Base-by-base conservation (phyloP, 2,113 vertebrate species). In the Murina feae region DNA sequence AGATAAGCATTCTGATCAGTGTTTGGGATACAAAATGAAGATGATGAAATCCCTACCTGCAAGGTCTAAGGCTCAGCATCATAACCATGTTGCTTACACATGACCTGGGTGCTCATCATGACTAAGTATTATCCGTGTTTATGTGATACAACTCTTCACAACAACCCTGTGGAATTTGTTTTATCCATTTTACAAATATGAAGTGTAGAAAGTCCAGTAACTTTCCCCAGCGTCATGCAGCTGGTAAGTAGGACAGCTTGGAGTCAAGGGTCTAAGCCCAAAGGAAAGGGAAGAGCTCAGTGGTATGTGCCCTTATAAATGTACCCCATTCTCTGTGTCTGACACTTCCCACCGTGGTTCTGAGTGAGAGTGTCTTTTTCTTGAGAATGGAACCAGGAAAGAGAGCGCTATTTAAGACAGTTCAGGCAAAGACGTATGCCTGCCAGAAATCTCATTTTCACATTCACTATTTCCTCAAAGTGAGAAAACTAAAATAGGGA, bases 391-490 rank as follows among this genome's bases (percentile, higher is more conserved):
- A 92, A 91, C 16, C 47, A 80, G 18, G 55, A 85, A 91, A 76
- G 71, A 44, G 39, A 85, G 12, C 17, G 76, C 1, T 74, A 16
- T 82, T 75, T 74, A 78, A 66, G n/a, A 90, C 80, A 79, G 90
- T 94, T 88, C 35, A 89, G 23, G 37, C 49, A 86, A 95, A 95
- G 85, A 74, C 32, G 30, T 68, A 44, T 60, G 30, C 12, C 7
- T 76, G 30, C 72, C 84, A 81, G 44, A 55, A 78, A 93, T 94
- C 42, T 95, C 53, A 87, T 74, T 83, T 84, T 88, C 32, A 16
- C 89, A 65, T 66, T 81, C 37, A 86, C 37, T 82, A 44, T 20
- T 35, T 85, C 44, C 12, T 93, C 87, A 49, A 91, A 84, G 60
- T 74, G 13, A 91, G 55, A 89, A 91, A 90, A 37, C 53, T 89